Base-by-base conservation (phyloP, 1,140 invertebrate genomes). In the Tribolium madens region DNA sequence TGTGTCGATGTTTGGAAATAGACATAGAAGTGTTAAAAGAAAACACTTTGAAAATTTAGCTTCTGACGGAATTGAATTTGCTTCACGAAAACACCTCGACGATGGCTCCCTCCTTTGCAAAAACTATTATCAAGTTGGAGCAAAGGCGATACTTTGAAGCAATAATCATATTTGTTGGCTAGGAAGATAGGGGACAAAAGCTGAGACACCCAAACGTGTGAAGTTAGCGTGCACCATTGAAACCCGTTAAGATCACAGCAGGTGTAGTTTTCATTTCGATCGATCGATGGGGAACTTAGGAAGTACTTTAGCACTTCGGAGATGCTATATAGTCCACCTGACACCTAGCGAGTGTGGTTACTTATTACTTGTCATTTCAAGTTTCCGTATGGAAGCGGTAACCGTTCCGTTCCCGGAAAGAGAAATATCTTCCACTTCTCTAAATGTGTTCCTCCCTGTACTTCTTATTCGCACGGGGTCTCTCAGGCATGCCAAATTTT, bases 281-380 rank as follows among this genome's bases (percentile, higher is more conserved):
- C 74, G 60, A 75, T 75, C 74, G 57, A 75, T 42, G 31, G 52
- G 47, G 21, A 73, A 53, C 50, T 53, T 57, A 53, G 46, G 31
- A 68, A 64, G 74, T 68, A 75, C 74, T 75, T 75, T 68, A 50
- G 57, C 74, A 75, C 74, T 75, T 60, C 48, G 74, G 42, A 75
- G 71, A 21, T 50, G 71, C 74, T 75, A 69, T 75, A 75, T 75
- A 68, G 74, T 75, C 74, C 60, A 75, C 74, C 74, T 68, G 74
- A 68, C 74, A 75, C 74, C 74, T 75, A 21, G 46, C 74, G 60
- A 75, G 57, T 75, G 74, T 33, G 71, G 73, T 75, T 75, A 75
- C 74, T 75, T 64, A 75, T 75, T 75, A 75, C 74, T 75, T 68
- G 57, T 68, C 74, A 75, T 75, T 75, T 75, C 57, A 68, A 75